Conservation (phyloP, 2,797 vertebrate genomes). For the Jordanella pulchra region DNA sequence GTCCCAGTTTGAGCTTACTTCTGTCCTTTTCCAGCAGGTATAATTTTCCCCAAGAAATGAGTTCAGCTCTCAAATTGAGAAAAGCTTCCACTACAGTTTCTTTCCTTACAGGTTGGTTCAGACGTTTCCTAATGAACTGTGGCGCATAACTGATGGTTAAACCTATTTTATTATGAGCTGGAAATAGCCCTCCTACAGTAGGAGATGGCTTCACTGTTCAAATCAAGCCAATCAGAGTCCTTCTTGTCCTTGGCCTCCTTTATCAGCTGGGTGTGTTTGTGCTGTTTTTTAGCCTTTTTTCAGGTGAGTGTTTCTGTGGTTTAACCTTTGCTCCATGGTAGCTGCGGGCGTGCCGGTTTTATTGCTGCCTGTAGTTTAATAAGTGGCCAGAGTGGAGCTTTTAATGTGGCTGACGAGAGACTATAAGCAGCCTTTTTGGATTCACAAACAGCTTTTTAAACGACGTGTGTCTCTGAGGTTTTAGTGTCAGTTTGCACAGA, state of each 20-base stretch:
- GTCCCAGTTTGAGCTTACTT: slow-evolving; percentile 3
- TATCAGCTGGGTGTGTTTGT: slow-evolving; percentile 51
- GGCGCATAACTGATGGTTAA: slow-evolving; percentile 30
- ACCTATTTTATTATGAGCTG: slow-evolving; percentile 60
- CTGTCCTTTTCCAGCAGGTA: background rate
- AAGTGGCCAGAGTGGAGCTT: slow-evolving; percentile 60
- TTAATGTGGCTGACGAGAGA: slow-evolving; percentile 67
- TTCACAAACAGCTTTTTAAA: slow-evolving; percentile 25
- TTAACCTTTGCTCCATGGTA: slow-evolving; percentile 70
- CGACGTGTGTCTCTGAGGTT: background rate
- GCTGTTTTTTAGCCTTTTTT: slow-evolving; percentile 38
- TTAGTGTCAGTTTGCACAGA: slow-evolving; percentile 15
- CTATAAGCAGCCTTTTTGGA: slow-evolving; percentile 28
- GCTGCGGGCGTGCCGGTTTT: slow-evolving; percentile 60
- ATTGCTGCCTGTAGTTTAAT: slow-evolving; percentile 71
- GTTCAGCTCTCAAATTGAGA: slow-evolving; percentile 17
- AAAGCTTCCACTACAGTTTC: slow-evolving; percentile 5
- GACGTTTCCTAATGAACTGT: slow-evolving; percentile 18
- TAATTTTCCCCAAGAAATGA: background rate
- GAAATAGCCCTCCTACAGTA: slow-evolving; percentile 47
- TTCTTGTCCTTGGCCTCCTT: slow-evolving; percentile 44
- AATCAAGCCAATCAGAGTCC: slow-evolving; percentile 70
- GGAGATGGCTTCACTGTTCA: slow-evolving; percentile 56
- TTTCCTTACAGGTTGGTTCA: slow-evolving; percentile 3
- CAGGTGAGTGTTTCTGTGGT: slow-evolving; percentile 59